phyloP scores from a whole-genome alignment of 1,140 invertebrate genomes.

The Amphibalanus amphitrite region DNA sequence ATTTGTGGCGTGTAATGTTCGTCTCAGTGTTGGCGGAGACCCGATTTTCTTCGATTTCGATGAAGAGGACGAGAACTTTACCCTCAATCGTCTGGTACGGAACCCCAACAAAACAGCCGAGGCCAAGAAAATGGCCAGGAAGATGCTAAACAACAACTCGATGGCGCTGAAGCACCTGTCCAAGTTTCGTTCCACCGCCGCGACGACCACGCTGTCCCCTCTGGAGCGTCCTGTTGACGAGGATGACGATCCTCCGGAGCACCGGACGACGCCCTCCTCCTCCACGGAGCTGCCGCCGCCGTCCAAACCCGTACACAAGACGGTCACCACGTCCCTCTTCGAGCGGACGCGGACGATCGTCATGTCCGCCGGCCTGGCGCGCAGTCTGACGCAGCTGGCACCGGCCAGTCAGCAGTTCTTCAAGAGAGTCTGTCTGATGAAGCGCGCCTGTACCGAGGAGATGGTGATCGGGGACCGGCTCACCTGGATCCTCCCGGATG shows the following conservation, averaged over 20 bases:
- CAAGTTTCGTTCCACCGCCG: not conserved
- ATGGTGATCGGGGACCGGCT: not conserved
- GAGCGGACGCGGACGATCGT: not conserved
- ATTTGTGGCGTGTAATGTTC: not conserved
- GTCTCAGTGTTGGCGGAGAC: not conserved
- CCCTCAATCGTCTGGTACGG: not conserved
- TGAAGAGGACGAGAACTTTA: not conserved
- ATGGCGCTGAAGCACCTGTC: not conserved
- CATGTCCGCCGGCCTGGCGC: not conserved
- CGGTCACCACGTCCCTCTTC: not conserved
- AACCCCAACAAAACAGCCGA: not conserved
- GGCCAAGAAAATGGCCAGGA: not conserved
- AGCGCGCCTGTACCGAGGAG: not conserved
- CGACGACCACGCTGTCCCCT: not conserved
- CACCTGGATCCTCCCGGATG: not conserved
- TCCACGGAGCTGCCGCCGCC: no score
- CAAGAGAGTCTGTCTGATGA: not conserved
- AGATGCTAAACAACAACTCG: not conserved
- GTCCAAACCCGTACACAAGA: not conserved
- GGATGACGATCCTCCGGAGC: not conserved
- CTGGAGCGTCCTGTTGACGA: not conserved
- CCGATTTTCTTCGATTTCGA: not conserved
- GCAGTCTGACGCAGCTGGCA: not conserved
- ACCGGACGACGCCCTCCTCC: no score
- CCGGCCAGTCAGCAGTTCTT: slow-evolving; percentile 1